phyloP scores from a whole-genome alignment of 2,113 vertebrate genomes.

The Cyprinodon variegatus region DNA sequence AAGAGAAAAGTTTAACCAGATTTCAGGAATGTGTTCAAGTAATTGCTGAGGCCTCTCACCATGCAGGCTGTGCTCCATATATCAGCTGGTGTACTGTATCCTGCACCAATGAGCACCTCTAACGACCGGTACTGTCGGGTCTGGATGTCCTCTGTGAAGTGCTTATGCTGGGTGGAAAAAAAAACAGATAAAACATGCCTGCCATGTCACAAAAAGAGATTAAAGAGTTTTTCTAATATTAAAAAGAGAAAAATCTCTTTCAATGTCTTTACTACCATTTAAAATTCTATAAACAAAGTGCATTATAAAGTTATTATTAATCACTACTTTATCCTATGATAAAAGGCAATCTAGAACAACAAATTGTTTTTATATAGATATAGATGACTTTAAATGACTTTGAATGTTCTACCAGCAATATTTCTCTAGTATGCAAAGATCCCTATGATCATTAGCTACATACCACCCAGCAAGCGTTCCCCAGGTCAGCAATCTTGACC shows the following conservation, averaged over 20 bases:
- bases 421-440: slow-evolving; percentile 57
- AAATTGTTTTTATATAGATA: slow-evolving; percentile 24
- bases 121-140: slow-evolving; percentile 95
- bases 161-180: slow-evolving; percentile 85
- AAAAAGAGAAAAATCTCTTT: background rate
- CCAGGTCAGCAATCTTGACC: slow-evolving; percentile 98
- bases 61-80: slow-evolving; percentile 99
- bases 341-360: fast-evolving
- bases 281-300: no score
- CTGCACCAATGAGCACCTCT: slow-evolving; percentile 93
- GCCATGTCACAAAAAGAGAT: no score
- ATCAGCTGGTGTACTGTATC: slow-evolving; percentile 95
- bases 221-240: background rate
- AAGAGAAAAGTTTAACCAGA: background rate
- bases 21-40: background rate
- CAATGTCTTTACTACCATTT: no score
- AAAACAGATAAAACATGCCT: background rate
- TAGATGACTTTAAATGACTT: slow-evolving; percentile 21
- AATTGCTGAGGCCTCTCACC: slow-evolving; percentile 77
- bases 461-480: slow-evolving; percentile 99
- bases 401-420: background rate
- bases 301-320: no score
- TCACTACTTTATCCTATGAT: background rate
- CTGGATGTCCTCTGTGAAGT: slow-evolving; percentile 99
- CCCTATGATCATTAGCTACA: slow-evolving; percentile 75